Percentiles rank a stretch among this genome's conserved stretches.
Evolutionary conservation across 1,140 invertebrate genomes (phyloP).

Genomic region (Diorhabda sublineata): DNA sequence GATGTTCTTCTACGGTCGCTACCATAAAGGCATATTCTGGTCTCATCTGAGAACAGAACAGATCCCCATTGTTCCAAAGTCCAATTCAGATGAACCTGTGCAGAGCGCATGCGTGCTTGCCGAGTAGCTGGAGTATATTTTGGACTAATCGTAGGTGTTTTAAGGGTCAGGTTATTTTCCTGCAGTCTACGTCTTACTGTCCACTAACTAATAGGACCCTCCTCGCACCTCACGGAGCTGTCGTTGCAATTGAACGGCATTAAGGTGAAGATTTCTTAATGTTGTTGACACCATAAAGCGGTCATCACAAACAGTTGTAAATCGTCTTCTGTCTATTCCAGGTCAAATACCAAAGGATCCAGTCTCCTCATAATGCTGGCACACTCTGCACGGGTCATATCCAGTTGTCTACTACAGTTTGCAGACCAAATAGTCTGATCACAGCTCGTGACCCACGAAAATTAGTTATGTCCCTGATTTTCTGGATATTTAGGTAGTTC

Average conservation of each 20-base stretch:
- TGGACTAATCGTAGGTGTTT: not conserved
- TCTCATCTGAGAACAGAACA: not conserved
- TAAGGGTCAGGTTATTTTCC: not conserved
- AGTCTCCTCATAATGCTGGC: conserved; percentile 18
- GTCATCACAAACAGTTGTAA: conserved; percentile 2
- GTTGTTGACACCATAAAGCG: not conserved
- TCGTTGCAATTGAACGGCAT: not conserved
- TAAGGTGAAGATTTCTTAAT: not conserved
- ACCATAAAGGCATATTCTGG: not conserved
- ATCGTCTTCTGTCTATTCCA: conserved; percentile 14
- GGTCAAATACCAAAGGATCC: conserved; percentile 21
- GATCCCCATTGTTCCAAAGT: not conserved
- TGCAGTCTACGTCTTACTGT: not conserved
- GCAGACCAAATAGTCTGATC: not conserved
- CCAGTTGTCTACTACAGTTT: not conserved
- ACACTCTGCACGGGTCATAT: not conserved
- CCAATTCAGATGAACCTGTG: not conserved
- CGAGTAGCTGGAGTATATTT: not conserved
- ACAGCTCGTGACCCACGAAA: too few relatives aligned
- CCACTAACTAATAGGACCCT: not conserved
- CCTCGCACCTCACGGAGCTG: not conserved
- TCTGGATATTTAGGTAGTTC: too few relatives aligned
- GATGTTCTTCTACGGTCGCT: too few relatives aligned
- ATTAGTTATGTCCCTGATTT: too few relatives aligned
- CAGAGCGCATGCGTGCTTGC: not conserved